These are phyloP conservation scores for Limnothrissa miodon DNA, from an alignment of 2,113 vertebrate species.

Conservation along the genomic window DNA sequence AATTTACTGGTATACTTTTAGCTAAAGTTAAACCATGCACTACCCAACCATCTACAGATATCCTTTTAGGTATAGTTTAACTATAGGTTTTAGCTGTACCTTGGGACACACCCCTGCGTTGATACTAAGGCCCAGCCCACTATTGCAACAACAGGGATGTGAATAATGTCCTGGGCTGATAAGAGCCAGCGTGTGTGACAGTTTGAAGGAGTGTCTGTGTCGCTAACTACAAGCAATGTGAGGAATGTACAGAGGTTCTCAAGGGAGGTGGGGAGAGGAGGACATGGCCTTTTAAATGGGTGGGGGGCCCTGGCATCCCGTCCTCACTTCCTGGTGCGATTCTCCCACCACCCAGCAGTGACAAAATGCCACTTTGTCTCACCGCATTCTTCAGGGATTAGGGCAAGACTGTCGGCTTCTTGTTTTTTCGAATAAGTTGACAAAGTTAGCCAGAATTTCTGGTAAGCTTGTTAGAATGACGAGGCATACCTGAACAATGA, in stretches of 20 bases:
- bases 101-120: background rate
- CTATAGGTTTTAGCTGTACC: background rate
- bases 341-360: constrained; percentile 6
- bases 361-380: background rate
- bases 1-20: background rate
- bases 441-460: background rate
- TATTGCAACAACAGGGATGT: background rate
- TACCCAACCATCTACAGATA: background rate
- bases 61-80: background rate
- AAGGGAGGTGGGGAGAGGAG: background rate
- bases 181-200: background rate
- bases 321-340: background rate
- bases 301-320: background rate
- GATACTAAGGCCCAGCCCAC: background rate
- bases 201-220: background rate
- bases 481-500: background rate
- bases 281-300: background rate
- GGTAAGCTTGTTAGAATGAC: background rate
- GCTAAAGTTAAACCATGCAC: background rate
- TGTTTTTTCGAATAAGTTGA: background rate
- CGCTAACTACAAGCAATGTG: background rate
- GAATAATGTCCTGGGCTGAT: background rate
- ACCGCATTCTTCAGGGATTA: background rate
- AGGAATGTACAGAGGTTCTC: background rate
- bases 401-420: background rate